Evolutionary conservation across 2,113 vertebrate genomes (phyloP), one percentile per base, ranked within the genome.

Genomic region (Delphinus delphis): DNA sequence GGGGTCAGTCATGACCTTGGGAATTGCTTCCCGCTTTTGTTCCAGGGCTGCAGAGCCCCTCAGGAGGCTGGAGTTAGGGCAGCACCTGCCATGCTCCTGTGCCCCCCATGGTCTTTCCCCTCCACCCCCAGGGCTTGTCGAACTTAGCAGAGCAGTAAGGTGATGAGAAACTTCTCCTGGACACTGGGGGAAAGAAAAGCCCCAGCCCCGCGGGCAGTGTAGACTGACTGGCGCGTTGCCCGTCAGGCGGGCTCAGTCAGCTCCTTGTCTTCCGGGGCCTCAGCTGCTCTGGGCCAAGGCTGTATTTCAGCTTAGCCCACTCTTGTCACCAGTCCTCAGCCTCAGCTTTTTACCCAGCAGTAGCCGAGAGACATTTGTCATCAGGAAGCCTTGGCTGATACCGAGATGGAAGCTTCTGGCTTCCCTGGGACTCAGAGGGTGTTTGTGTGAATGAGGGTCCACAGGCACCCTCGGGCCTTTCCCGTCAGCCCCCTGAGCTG

Each of bases 291-390:
- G 31, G 21, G 21, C 79, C 77, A 33, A 88, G 63, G 41, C 71
- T 0, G 0, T 0, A 0, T 55, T 47, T 88, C 82, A 77, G 44
- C 15, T 36, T 15, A 55, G 20, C 33, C 58, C 17, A 9, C 70
- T n/a, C 58, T 2, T 21, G 15, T 15, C 81, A 13, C 44, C 38
- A 0, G 13, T 9, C 20, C 90, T 53, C 13, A 8, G 63, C 38
- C 80, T 80, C 20, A 38, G 74, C 74, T 50, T 25, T 62, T 15
- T 26, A 41, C 38, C 44, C 58, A 55, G 26, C 84, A 13, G 20
- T 41, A 44, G 26, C 81, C 67, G 8, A 2, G 20, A 47, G 86
- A 36, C 81, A 2, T 47, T 60, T 70, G 60, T 86, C 65, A 76
- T 88, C n/a, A 13, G 58, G 60, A 44, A 53, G 76, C 62, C 58